Conservation (phyloP, 2,113 vertebrate genomes). For the Canis aureus region DNA sequence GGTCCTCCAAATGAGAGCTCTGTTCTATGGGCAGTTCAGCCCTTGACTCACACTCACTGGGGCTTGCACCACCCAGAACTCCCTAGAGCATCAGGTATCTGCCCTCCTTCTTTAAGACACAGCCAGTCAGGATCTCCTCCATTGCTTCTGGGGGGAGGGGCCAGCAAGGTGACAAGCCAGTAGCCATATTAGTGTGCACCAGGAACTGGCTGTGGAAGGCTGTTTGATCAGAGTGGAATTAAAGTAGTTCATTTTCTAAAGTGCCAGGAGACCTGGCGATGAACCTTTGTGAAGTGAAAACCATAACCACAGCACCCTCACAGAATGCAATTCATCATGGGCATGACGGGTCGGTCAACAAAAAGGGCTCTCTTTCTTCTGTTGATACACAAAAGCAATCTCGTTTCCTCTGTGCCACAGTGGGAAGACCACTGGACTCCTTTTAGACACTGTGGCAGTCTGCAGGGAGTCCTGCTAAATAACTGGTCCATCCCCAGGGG, state of each 20-base stretch:
- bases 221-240: constrained; percentile 58
- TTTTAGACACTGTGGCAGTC: no score
- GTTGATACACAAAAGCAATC: not conserved
- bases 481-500: not conserved
- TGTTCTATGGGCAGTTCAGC: not conserved
- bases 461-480: not conserved
- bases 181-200: not conserved
- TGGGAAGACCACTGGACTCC: not conserved
- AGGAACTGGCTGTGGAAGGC: not conserved
- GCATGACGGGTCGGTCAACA: not conserved
- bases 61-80: not conserved
- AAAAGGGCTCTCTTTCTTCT: not conserved
- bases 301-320: not conserved
- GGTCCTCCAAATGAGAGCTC: not conserved
- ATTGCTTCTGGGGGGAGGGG: not conserved
- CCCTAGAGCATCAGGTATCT: not conserved
- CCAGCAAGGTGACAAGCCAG: not conserved
- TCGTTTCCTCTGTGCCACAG: not conserved
- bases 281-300: constrained; percentile 71
- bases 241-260: constrained; percentile 82
- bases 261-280: constrained; percentile 79
- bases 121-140: not conserved
- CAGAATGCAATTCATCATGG: constrained; percentile 56
- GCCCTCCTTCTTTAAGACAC: not conserved
- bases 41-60: no score